Percentiles rank a stretch among this genome's conserved stretches.
Conservation (phyloP, 2,888 invertebrate genomes). For the Eurois occulta region DNA sequence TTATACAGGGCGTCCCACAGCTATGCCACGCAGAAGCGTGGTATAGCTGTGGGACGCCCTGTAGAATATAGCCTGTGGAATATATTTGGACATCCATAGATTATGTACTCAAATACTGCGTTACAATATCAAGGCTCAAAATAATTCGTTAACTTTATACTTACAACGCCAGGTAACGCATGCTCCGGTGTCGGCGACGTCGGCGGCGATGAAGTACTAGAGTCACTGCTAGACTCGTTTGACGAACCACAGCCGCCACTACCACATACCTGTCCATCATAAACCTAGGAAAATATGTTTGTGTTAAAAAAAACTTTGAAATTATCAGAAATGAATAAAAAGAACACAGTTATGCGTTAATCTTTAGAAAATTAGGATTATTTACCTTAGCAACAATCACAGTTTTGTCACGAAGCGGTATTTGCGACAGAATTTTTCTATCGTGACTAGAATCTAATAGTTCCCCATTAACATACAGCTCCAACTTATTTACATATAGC, state of each 20-base stretch:
- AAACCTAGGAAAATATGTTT: slow-evolving; percentile 75
- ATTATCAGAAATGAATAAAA: background rate
- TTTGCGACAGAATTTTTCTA: slow-evolving; percentile 95
- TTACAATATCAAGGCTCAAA: background rate
- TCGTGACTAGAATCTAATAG: slow-evolving; percentile 96
- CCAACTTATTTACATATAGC: slow-evolving; percentile 97
- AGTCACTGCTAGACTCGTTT: slow-evolving; percentile 97
- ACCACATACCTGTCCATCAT: slow-evolving; percentile 87
- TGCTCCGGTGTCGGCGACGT: slow-evolving; percentile 97
- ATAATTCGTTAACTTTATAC: slow-evolving; percentile 71
- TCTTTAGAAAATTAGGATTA: background rate
- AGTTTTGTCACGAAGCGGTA: slow-evolving; percentile 96
- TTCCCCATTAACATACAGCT: slow-evolving; percentile 97
- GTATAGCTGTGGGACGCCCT: no score
- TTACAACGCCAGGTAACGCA: slow-evolving; percentile 97
- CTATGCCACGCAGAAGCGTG: no score
- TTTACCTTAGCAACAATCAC: slow-evolving; percentile 91
- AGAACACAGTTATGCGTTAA: background rate
- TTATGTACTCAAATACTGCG: background rate
- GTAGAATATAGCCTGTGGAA: background rate
- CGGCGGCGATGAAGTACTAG: slow-evolving; percentile 97
- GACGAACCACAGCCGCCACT: slow-evolving; percentile 88
- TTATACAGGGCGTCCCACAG: no score
- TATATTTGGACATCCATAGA: background rate
- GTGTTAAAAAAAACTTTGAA: background rate